Evolutionary conservation across 1,140 invertebrate genomes (phyloP), one percentile per base, ranked within the genome.

Genomic region (Manduca sexta): DNA sequence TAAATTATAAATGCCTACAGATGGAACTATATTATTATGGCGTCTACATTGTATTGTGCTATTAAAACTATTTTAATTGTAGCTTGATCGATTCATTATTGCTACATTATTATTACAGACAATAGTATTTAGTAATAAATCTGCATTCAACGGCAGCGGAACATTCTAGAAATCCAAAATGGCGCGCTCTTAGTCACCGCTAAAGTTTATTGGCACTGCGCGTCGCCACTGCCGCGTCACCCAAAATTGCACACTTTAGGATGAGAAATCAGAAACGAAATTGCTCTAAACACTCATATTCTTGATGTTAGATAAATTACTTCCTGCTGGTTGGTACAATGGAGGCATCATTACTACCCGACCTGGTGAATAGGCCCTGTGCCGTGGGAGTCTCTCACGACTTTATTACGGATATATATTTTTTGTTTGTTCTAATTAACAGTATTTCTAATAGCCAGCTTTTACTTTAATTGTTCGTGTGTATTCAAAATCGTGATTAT

Each of bases 261-360:
- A 79, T 77, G 69, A 73, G 76, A 81, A 81, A 80, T 80, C 72
- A 74, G 74, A 74, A 69, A 74, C 75, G 68, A 84, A 84, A 84
- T 84, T 81, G 72, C 72, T 81, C 64, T 79, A 80, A 84, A 84
- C 75, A 74, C 68, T 82, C 74, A 84, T 84, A 84, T 84, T 82
- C 81, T 81, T 81, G 81, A 84, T 84, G 78, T 75, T 78, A 79
- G 77, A 84, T 84, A 84, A 84, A 84, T 79, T 66, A 84, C 81
- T 84, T 84, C 81, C 81, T 82, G 81, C 74, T 79, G 65, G 44
- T 70, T 69, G 63, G 59, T 68, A 84, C 78, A 84, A 84, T 82
- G 65, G 76, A 72, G 65, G 57, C 74, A 77, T 84, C 78, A 84
- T 84, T 84, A 84, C 74, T 77, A 68, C 67, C 60, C 60, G 56